These are phyloP conservation scores for Folsomia manolachei DNA, from an alignment of 2,888 invertebrate genomes.

Conservation along the genomic window DNA sequence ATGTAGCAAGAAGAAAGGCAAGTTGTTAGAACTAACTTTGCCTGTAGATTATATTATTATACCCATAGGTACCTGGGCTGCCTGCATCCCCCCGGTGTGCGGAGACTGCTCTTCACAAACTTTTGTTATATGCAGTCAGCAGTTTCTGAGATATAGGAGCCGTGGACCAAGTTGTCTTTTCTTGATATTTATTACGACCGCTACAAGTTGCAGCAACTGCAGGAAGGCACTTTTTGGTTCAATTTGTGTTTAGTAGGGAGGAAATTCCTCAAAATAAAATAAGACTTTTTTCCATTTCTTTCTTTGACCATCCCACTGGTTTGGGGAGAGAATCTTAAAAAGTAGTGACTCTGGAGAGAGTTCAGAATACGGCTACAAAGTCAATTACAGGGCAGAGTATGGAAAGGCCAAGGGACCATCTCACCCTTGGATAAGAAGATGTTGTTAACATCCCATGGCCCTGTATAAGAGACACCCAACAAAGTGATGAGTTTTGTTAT, in stretches of 20 bases:
- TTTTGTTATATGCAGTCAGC: no score
- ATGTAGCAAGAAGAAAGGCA: background rate
- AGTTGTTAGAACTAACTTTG: background rate
- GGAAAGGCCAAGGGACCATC: background rate
- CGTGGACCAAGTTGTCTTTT: no score
- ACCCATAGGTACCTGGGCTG: background rate
- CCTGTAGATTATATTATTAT: no score
- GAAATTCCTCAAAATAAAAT: slow-evolving; percentile 21
- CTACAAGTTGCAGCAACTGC: background rate
- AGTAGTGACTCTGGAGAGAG: background rate
- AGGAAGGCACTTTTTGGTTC: no score
- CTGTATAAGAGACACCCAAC: background rate
- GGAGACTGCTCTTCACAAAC: no score
- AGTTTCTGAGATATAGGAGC: no score
- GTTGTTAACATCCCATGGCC: no score
- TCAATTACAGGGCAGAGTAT: background rate
- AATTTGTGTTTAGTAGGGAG: slow-evolving; percentile 3
- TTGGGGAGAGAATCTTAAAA: background rate
- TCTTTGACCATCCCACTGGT: slow-evolving; percentile 1
- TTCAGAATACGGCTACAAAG: background rate
- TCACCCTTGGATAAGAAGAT: no score
- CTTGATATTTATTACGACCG: background rate
- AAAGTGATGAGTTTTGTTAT: background rate
- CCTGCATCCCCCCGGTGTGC: background rate
- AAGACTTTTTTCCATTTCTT: background rate